Base-by-base conservation (phyloP, 2,888 invertebrate genomes). In the Tenthredo amoena region DNA sequence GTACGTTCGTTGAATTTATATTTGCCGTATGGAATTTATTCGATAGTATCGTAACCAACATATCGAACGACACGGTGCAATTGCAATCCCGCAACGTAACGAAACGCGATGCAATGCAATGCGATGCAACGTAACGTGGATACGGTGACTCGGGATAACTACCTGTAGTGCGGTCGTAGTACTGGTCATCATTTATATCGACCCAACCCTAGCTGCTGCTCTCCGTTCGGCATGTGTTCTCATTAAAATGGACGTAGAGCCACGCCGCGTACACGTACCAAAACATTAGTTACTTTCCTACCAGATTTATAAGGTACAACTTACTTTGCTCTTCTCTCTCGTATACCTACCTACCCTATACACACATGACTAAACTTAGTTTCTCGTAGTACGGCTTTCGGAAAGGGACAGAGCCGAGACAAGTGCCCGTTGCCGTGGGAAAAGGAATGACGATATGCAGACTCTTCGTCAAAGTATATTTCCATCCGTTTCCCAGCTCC, bases 241-340 rank as follows among this genome's bases (percentile, higher is more conserved):
- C 88, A 86, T 89, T 88, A 89, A 87, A 86, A 86, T 86, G 87
- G 86, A 88, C 86, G 85, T 86, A 85, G 86, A 87, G 86, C 87
- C 40, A 74, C 43, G 74, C 40, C 26, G 43, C 43, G 77, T 77
- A 77, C 81, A 81, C 40, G 81, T 87, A 86, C 87, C 86, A 79
- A 87, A 86, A 87, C 88, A 88, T 90, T 89, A 88, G 88, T 90
- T 87, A 87, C 87, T 85, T 86, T 85, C 81, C 87, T 77, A 85
- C 85, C 86, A 84, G 87, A 90, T 90, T 89, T 89, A 90, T 90
- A 88, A 86, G 87, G 86, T 89, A 88, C 89, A 90, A 88, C 88
- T 89, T 88, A 88, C 88, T 89, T 88, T 88, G 68, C 86, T 85
- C 85, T 88, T 86, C n/a, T 26, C 37, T 72, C 47, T 37, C 79